A percentile compares a stretch with the other conserved stretches of the same genome.
Evolutionary conservation across 1,140 invertebrate species (phyloP).

Genomic region (Camponotus vicinus): DNA sequence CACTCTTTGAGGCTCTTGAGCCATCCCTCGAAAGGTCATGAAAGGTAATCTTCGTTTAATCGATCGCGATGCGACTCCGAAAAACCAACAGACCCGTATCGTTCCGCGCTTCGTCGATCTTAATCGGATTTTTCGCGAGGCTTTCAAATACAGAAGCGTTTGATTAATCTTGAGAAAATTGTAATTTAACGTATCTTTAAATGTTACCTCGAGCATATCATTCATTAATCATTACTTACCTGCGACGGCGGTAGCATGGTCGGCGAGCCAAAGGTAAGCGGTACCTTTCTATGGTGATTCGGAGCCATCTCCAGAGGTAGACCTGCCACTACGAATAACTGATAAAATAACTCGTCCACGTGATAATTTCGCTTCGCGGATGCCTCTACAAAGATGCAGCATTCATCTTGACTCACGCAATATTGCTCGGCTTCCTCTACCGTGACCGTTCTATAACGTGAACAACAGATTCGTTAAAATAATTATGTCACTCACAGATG

Average conservation of each 20-base stretch:
- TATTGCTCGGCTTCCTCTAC: constrained; percentile 90
- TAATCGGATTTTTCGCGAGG: constrained; percentile 30
- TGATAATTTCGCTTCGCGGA: constrained; percentile 93
- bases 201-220: background rate
- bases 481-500: background rate
- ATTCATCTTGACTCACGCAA: constrained; percentile 90
- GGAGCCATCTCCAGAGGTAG: constrained; percentile 95
- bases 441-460: constrained; percentile 88
- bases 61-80: constrained; percentile 33
- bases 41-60: constrained; percentile 31
- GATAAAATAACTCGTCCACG: constrained; percentile 93
- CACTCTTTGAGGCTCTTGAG: constrained; percentile 43
- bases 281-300: constrained; percentile 92
- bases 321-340: constrained; percentile 92
- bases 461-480: constrained; percentile 1
- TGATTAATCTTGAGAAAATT: constrained; percentile 15
- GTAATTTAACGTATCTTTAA: background rate
- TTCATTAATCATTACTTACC: constrained; percentile 74
- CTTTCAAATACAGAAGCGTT: background rate
- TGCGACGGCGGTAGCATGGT: constrained; percentile 90
- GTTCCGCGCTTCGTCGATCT: constrained; percentile 16
- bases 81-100: background rate
- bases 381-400: constrained; percentile 93
- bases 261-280: constrained; percentile 89
- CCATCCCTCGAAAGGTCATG: constrained; percentile 22